phyloP scores from a whole-genome alignment of 1,140 invertebrate genomes.

The Anoplophora glabripennis region DNA sequence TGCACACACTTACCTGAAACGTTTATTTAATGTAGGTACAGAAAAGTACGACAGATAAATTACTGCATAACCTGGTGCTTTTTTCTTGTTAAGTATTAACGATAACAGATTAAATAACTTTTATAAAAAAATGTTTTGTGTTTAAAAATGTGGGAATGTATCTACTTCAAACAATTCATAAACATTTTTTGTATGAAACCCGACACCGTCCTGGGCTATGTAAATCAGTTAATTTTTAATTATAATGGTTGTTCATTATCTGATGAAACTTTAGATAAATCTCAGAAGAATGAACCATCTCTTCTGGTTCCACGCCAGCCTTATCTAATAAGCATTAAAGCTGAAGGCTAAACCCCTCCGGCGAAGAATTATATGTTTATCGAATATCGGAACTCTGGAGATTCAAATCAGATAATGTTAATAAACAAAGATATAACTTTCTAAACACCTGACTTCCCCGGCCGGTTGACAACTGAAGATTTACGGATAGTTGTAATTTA shows the following conservation, averaged over 20 bases:
- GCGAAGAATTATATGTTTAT: neutral
- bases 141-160: too few relatives aligned
- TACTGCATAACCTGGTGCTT: too few relatives aligned
- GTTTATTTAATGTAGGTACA: too few relatives aligned
- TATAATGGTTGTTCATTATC: conserved; percentile 11
- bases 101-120: too few relatives aligned
- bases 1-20: too few relatives aligned
- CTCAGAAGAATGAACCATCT: conserved; percentile 12
- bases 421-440: conserved; percentile 13
- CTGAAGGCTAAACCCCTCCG: neutral
- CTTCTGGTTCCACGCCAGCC: conserved; percentile 5
- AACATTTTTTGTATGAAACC: neutral
- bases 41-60: too few relatives aligned
- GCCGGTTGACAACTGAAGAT: too few relatives aligned
- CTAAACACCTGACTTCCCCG: neutral
- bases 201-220: conserved; percentile 15
- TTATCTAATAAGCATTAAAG: neutral
- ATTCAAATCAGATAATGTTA: conserved; percentile 6
- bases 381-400: conserved; percentile 4
- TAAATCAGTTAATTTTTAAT: conserved; percentile 21
- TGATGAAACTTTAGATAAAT: conserved; percentile 15
- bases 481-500: neutral
- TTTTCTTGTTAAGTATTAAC: too few relatives aligned
- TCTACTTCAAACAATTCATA: too few relatives aligned
- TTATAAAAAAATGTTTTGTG: too few relatives aligned